These are phyloP conservation scores for Napeogenes sylphis DNA, from an alignment of 2,888 invertebrate species.

Conservation along the genomic window DNA sequence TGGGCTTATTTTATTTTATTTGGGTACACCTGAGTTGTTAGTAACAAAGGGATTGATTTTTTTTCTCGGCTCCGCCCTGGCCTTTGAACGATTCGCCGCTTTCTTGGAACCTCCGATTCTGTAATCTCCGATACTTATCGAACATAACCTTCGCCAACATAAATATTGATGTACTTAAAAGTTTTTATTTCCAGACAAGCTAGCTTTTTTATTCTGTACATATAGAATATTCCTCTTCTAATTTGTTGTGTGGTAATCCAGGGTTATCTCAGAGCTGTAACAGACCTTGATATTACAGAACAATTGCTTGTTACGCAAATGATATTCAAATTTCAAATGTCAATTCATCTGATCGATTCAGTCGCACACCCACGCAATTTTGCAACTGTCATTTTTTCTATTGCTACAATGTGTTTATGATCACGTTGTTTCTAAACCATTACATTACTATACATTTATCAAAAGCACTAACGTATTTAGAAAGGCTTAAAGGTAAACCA, in stretches of 20 bases:
- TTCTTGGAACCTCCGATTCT: constrained; percentile 65
- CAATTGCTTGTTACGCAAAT: constrained; percentile 58
- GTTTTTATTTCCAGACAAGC: background rate
- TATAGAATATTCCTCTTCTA: background rate
- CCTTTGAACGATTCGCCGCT: constrained; percentile 64
- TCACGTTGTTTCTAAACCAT: background rate
- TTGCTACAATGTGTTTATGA: constrained; percentile 34
- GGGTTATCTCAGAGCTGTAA: constrained; percentile 11
- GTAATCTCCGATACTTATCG: constrained; percentile 56
- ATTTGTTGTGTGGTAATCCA: background rate
- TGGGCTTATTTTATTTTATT: constrained; percentile 62
- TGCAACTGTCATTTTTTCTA: constrained; percentile 49
- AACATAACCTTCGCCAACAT: constrained; percentile 33
- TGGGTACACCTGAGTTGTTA: constrained; percentile 73
- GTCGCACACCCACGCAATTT: constrained; percentile 38
- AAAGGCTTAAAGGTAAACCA: constrained; percentile 32
- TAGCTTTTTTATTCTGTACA: constrained; percentile 2
- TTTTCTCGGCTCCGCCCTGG: constrained; percentile 57
- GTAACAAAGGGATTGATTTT: constrained; percentile 74
- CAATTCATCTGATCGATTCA: constrained; percentile 47
- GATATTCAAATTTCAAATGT: constrained; percentile 65
- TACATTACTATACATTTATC: constrained; percentile 18
- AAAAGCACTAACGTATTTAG: constrained; percentile 26
- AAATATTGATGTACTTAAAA: constrained; percentile 5
- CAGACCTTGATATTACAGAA: constrained; percentile 57